phyloP scores from a whole-genome alignment of 2,888 invertebrate genomes.

The Lasioglossum oenotherae region DNA sequence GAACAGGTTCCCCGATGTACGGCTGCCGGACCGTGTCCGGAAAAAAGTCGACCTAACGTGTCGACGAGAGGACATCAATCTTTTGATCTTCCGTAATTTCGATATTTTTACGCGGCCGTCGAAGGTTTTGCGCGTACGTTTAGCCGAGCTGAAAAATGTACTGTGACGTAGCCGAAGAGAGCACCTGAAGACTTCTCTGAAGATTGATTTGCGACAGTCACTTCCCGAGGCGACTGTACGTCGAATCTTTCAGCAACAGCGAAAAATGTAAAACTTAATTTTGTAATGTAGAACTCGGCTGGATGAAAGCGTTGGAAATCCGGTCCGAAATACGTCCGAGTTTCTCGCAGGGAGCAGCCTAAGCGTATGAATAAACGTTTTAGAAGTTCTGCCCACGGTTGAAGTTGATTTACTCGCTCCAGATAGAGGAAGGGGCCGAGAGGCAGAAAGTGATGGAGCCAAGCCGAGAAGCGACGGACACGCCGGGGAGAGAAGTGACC shows the following conservation, averaged over 20 bases:
- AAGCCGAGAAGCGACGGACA: not conserved
- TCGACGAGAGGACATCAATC: slow-evolving; percentile 24
- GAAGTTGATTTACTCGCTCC: slow-evolving; percentile 39
- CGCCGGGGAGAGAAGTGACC: slow-evolving; percentile 41
- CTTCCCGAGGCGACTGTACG: not conserved
- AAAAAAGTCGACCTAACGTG: slow-evolving; percentile 50
- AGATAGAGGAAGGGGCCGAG: not conserved
- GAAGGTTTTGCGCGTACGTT: not conserved
- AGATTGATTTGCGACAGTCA: too few species aligned
- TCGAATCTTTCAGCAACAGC: not conserved
- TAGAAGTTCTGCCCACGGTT: slow-evolving; percentile 36
- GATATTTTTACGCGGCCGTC: not conserved
- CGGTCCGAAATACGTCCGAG: slow-evolving; percentile 1
- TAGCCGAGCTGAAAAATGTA: not conserved
- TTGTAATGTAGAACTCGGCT: not conserved
- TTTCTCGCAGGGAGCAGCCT: slow-evolving; percentile 17
- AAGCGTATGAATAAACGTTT: slow-evolving; percentile 49
- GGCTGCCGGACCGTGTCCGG: slow-evolving; percentile 3
- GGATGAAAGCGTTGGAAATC: slow-evolving; percentile 6
- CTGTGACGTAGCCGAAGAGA: not conserved
- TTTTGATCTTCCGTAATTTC: slow-evolving; percentile 24
- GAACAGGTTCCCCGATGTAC: slow-evolving; percentile 35
- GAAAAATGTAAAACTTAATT: too few species aligned
- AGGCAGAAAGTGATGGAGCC: slow-evolving; percentile 5
- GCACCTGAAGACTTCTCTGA: too few species aligned